Percentiles rank a stretch among this genome's conserved stretches.
Evolutionary conservation across 92 coral and sea anemone species (phyloP).

Genomic region (Scolanthus callimorphus): DNA sequence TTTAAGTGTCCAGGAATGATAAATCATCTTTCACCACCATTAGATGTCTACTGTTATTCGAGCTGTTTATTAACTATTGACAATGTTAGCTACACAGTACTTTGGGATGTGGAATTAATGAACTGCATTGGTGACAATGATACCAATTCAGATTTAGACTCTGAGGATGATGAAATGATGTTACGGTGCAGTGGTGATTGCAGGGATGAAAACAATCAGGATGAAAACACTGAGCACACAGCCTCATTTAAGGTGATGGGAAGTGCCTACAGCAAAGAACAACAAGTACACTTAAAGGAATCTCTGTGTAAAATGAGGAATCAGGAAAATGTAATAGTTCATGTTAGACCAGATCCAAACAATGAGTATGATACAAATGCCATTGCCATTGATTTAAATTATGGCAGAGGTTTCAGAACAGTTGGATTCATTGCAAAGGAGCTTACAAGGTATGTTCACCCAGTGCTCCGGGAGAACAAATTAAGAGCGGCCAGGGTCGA

Average conservation of each 20-base stretch:
- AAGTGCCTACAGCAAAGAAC: conserved; percentile 9
- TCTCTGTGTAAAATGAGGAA: conserved; percentile 10
- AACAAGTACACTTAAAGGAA: conserved; percentile 25
- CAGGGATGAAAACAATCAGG: no score
- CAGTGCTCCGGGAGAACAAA: conserved; percentile 4
- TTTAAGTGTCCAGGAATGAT: no score
- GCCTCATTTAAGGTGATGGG: conserved; percentile 40
- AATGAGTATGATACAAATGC: conserved; percentile 44
- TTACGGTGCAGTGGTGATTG: no score
- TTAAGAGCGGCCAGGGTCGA: conserved; percentile 12
- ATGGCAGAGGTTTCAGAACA: conserved; percentile 18
- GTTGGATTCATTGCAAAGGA: conserved; percentile 49
- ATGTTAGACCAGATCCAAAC: conserved; percentile 31
- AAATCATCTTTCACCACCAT: no score
- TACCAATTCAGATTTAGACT: no score
- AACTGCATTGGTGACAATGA: no score
- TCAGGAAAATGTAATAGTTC: background rate
- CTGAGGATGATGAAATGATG: no score
- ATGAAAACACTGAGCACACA: background rate
- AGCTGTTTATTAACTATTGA: no score
- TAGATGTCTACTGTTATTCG: no score
- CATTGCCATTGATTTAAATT: conserved; percentile 27
- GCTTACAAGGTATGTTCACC: conserved; percentile 31
- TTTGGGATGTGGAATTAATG: no score
- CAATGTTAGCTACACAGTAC: no score